Base-by-base conservation (phyloP, 2,113 vertebrate genomes). In the Nerophis lumbriciformis region DNA sequence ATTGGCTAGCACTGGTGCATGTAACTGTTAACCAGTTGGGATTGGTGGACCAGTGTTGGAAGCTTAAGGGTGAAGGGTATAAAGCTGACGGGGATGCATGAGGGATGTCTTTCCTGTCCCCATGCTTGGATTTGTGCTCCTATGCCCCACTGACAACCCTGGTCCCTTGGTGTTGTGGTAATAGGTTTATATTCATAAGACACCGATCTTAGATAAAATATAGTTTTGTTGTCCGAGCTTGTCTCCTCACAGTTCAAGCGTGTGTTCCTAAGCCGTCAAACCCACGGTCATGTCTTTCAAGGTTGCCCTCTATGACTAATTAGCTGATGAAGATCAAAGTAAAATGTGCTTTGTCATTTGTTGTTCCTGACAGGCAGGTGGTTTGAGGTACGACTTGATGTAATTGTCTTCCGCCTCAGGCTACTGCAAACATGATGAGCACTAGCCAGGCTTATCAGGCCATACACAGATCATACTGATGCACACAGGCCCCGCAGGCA, bases 401-500 rank as follows among this genome's bases (percentile, higher is more conserved):
- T 80, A 73, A 75, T 67, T 77, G 80, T 80, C 82, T 80, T 70
- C 60, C 60, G 74, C 81, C 78, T 70, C 66, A 75, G 82, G 83
- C 78, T 71, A 77, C 55, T 61, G 73, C 54, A 70, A 45, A 45
- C 79, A 79, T 74, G 80, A 83, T 77, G 78, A 83, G 76, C 53
- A 78, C 63, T 63, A 76, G 78, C 61, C 76, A 72, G 76, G 66
- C 79, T 84, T 82, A 81, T 83, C 84, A 74, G 74, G 65, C 60
- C 16, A 6, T 77, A 62, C 75, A 76, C 80, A 83, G 78, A 85
- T 85, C 85, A 83, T 66, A 83, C 77, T 69, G 66, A 85, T 83
- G 78, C 66, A 11, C 59, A 71, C 42, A 66, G 60, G 73, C 75
- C 80, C 80, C 53, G 69, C 76, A 76, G 83, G 82, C 85, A 84